Conservation (phyloP, 2,888 invertebrate genomes). For the Drosophila recens region DNA sequence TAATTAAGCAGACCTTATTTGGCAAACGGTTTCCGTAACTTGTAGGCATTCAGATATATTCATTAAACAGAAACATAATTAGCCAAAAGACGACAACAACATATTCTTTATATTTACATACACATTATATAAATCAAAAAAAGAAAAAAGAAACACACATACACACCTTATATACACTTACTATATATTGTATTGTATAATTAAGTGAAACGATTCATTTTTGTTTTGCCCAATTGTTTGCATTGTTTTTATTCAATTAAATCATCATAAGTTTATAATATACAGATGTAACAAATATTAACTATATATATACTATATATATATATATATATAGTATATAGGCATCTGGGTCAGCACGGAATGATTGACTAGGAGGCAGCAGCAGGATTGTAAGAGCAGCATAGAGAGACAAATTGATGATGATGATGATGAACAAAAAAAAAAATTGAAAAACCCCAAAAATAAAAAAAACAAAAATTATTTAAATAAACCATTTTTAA, state of each 20-base stretch:
- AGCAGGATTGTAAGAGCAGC: conserved; percentile 30
- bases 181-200: conserved; percentile 19
- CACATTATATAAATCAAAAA: neutral
- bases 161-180: conserved; percentile 2
- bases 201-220: conserved; percentile 28
- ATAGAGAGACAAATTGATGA: conserved; percentile 40
- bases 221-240: conserved; percentile 48
- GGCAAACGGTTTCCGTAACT: conserved; percentile 17
- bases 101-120: conserved; percentile 2
- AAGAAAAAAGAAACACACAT: neutral
- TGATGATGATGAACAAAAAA: neutral
- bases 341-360: conserved; percentile 28
- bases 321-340: conserved; percentile 24
- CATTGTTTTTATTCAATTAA: conserved; percentile 21
- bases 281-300: conserved; percentile 14
- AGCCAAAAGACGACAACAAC: conserved; percentile 5
- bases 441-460: conserved; percentile 25
- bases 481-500: conserved; percentile 81
- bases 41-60: conserved; percentile 1
- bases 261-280: conserved; percentile 13
- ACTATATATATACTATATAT: conserved; percentile 8
- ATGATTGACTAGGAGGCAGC: conserved; percentile 37
- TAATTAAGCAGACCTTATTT: conserved; percentile 10
- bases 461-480: conserved; percentile 60
- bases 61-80: conserved; percentile 6